Base-by-base conservation (phyloP, 2,113 vertebrate species). In the Sapayoa aenigma region DNA sequence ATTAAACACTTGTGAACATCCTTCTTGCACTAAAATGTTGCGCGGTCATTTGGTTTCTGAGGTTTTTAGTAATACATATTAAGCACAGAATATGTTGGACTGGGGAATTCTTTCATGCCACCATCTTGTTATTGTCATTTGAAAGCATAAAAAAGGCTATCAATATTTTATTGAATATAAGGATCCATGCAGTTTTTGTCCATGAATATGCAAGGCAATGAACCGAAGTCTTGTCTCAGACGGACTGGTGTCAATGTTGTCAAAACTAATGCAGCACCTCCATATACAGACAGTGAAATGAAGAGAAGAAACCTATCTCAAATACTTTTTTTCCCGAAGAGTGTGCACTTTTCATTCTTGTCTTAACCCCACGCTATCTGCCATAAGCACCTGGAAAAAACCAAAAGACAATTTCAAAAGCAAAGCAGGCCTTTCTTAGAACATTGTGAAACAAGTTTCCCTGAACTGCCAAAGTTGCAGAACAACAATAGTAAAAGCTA, bases 101-200 rank as follows among this genome's bases (percentile, higher is more conserved):
- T 67, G 37, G 79, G 67, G 79, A 94, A 81, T 74, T 72, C 75
- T 90, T 92, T 87, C 84, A 55, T 92, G 68, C 39, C 72, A 90
- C 85, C 39, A 77, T 95, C 92, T 96, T 94, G 76, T 60, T 90
- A 67, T 27, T 72, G 63, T 20, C 52, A 80, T 91, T 53, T 81
- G 87, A 92, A 95, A 82, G 75, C 35, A 87, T 39, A 23, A 85
- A 75, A 95, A 77, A 49, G 3, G 39, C 50, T 56, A 83, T 97
- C 83, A 95, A 93, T 96, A 84, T 93, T 97, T 96, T 50, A 95
- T 90, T 77, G 55, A 92, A 23, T 92, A 46, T 67, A 92, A 94
- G 41, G 60, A 90, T 75, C 78, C 1, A 0, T 55, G 75, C 0
- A 0, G 5, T 6, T 95, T 86, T 91, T 76, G 23, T 52, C 63